Percentiles rank a stretch among this genome's conserved stretches.
Conservation (phyloP, 1,140 invertebrate genomes). For the Latrodectus geometricus region DNA sequence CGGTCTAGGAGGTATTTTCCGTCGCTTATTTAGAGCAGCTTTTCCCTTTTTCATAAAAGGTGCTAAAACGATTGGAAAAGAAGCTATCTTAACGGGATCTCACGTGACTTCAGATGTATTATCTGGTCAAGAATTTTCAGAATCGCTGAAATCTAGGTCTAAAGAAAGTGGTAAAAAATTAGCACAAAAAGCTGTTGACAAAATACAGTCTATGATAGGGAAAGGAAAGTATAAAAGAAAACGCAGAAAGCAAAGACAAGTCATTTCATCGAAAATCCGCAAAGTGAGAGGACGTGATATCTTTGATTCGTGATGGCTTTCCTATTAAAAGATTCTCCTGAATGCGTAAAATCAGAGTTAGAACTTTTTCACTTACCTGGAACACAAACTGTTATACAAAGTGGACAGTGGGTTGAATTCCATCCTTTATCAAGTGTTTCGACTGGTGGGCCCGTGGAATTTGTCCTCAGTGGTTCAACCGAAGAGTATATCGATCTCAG, state of each 20-base stretch:
- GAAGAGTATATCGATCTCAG: constrained; percentile 32
- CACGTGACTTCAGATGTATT: not conserved
- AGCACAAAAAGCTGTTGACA: not conserved
- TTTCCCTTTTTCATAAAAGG: constrained; percentile 22
- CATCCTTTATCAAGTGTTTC: constrained; percentile 23
- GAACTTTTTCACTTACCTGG: too few relatives aligned
- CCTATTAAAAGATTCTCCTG: too few relatives aligned
- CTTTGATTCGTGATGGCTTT: too few relatives aligned
- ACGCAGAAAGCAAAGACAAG: constrained; percentile 1
- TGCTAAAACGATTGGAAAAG: constrained; percentile 11
- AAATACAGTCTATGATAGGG: constrained; percentile 2
- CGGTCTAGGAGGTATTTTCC: too few relatives aligned
- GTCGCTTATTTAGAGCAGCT: too few relatives aligned
- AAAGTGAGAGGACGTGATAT: too few relatives aligned
- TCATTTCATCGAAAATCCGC: too few relatives aligned
- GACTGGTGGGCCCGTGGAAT: constrained; percentile 9
- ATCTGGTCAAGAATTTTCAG: constrained; percentile 5
- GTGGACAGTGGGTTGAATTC: too few relatives aligned
- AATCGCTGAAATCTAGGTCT: too few relatives aligned
- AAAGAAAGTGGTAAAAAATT: constrained; percentile 20
- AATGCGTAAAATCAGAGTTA: too few relatives aligned
- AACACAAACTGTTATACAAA: too few relatives aligned
- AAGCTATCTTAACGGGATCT: constrained; percentile 12
- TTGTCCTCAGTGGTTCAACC: constrained; percentile 3
- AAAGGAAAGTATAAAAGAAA: constrained; percentile 43